Percentiles rank a stretch among this genome's conserved stretches.
These are phyloP conservation scores for Nannobrachium achirus DNA, from an alignment of 2,113 vertebrate species.

Conservation along the genomic window DNA sequence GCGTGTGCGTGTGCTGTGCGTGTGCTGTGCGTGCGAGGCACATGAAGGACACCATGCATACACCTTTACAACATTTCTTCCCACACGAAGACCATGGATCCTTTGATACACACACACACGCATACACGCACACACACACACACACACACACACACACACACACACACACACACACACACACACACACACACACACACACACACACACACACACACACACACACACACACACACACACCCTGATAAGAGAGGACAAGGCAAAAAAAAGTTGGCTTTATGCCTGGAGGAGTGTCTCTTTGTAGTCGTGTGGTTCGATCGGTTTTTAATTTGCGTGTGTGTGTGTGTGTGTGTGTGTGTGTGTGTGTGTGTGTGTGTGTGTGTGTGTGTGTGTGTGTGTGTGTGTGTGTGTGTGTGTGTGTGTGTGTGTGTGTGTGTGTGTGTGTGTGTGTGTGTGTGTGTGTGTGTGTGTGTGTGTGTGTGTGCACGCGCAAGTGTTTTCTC, in stretches of 20 bases:
- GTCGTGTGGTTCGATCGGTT: background rate
- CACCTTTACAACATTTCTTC: too few relatives aligned
- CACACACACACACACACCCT: background rate
- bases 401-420: background rate
- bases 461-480: constrained; percentile 5
- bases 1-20: background rate
- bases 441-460: background rate
- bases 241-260: constrained; percentile 10
- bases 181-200: constrained; percentile 20
- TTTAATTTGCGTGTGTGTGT: background rate
- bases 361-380: background rate
- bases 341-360: background rate
- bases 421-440: background rate
- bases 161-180: background rate
- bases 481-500: background rate
- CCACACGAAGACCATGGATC: too few relatives aligned
- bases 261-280: background rate
- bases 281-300: background rate
- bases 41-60: background rate
- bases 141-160: constrained; percentile 5
- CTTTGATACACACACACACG: too few relatives aligned
- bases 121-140: constrained; percentile 22
- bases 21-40: background rate
- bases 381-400: background rate
- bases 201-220: constrained; percentile 5